Evolutionary conservation across 2,888 invertebrate genomes (phyloP).

Genomic region (Autographa gamma): DNA sequence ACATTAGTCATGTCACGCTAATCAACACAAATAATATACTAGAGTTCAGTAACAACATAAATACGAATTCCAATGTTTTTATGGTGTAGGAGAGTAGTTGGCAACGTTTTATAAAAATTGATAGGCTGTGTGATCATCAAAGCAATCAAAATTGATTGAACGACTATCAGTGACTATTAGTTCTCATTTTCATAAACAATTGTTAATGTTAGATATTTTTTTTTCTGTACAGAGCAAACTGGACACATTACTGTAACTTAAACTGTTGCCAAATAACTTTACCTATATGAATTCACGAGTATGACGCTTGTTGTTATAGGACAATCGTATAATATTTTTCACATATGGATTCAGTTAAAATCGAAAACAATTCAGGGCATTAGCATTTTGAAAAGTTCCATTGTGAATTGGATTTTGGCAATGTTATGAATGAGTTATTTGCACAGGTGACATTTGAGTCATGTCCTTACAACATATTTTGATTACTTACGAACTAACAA

Average conservation of each 20-base stretch:
- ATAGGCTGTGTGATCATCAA: too few relatives aligned
- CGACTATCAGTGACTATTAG: too few relatives aligned
- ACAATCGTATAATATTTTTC: not conserved
- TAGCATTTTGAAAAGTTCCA: not conserved
- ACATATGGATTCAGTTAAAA: not conserved
- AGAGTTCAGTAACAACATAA: not conserved
- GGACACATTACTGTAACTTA: too few relatives aligned
- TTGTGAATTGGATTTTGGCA: not conserved
- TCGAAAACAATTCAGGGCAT: not conserved
- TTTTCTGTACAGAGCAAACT: too few relatives aligned
- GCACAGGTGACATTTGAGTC: not conserved
- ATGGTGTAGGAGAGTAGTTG: not conserved
- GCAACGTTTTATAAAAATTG: not conserved
- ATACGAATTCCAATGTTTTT: not conserved
- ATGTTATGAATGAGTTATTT: not conserved
- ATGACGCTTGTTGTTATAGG: not conserved
- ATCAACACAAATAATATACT: slow-evolving; percentile 9
- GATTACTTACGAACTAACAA: not conserved
- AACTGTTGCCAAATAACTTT: too few relatives aligned
- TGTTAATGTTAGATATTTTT: too few relatives aligned
- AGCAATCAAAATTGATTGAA: too few relatives aligned
- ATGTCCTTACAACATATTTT: not conserved
- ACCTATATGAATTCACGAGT: not conserved
- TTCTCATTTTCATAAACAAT: too few relatives aligned
- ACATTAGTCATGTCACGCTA: slow-evolving; percentile 16